Conservation (phyloP, 2,113 vertebrate genomes). For the Dendropsophus ebraccatus region DNA sequence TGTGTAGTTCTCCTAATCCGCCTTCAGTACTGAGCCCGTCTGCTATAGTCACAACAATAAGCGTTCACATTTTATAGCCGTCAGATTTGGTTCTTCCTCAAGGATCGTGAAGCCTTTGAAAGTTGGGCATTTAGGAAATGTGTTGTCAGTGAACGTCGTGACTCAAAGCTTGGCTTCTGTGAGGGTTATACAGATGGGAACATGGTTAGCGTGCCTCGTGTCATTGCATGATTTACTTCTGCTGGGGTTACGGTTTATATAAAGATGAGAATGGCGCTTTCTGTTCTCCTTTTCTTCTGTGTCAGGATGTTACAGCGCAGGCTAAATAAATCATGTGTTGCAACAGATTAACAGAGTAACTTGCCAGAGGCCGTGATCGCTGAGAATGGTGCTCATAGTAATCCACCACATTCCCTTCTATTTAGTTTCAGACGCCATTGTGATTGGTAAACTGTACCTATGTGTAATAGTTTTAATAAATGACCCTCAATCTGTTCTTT, state of each 20-base stretch:
- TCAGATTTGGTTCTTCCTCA: background rate
- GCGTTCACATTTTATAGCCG: background rate
- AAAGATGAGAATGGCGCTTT: background rate
- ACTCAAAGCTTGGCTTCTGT: background rate
- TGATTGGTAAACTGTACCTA: too few relatives aligned
- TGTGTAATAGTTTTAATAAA: too few relatives aligned
- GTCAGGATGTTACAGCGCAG: background rate
- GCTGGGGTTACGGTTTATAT: background rate
- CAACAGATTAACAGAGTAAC: background rate
- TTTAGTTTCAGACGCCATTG: too few relatives aligned
- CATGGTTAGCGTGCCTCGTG: background rate
- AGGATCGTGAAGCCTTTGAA: constrained; percentile 1
- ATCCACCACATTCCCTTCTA: too few relatives aligned
- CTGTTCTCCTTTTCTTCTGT: background rate
- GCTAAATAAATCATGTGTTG: background rate
- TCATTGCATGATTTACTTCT: background rate
- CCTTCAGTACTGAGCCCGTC: background rate
- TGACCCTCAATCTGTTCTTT: too few relatives aligned
- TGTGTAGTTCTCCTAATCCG: background rate
- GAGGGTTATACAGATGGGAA: constrained; percentile 5
- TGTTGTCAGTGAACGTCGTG: background rate
- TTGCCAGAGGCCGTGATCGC: background rate
- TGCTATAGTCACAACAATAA: background rate
- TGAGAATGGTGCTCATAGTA: background rate
- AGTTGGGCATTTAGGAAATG: background rate